These are phyloP conservation scores for Patella ulyssiponensis DNA, from an alignment of 2,888 invertebrate species.

Conservation along the genomic window DNA sequence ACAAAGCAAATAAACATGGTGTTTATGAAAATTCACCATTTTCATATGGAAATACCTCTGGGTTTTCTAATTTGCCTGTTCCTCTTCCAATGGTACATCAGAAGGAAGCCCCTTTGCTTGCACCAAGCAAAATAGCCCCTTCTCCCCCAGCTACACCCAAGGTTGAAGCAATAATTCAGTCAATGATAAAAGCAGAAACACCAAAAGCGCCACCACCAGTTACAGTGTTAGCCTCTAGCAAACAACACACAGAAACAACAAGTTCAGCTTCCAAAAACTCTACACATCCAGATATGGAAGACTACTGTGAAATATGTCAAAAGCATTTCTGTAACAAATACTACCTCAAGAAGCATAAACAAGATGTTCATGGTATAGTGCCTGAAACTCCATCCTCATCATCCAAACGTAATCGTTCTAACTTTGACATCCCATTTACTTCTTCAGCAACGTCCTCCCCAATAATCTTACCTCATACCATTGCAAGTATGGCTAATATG, in stretches of 20 bases:
- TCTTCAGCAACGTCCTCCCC: constrained; percentile 52
- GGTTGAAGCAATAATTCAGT: constrained; percentile 7
- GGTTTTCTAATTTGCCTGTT: constrained; percentile 33
- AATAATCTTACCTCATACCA: constrained; percentile 60
- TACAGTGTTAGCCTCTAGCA: constrained; percentile 15
- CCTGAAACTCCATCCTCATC: constrained; percentile 51
- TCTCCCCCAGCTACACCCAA: constrained; percentile 46
- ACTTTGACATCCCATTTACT: constrained; percentile 44
- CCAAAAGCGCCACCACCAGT: constrained; percentile 21
- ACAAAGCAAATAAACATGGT: constrained; percentile 97
- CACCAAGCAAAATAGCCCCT: constrained; percentile 39
- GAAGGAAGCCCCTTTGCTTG: constrained; percentile 35
- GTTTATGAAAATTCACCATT: constrained; percentile 75
- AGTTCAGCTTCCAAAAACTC: constrained; percentile 14
- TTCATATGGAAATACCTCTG: constrained; percentile 4
- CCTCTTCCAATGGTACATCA: constrained; percentile 42
- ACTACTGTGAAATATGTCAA: constrained; percentile 73
- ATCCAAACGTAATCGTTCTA: constrained; percentile 46
- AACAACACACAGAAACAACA: constrained; percentile 14
- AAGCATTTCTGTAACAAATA: constrained; percentile 74
- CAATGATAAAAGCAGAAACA: constrained; percentile 16
- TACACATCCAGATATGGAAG: constrained; percentile 66
- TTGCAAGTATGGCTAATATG: constrained; percentile 62
- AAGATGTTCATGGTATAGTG: constrained; percentile 72
- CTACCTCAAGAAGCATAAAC: constrained; percentile 73